Evolutionary conservation across 2,113 vertebrate species (phyloP).

Genomic region (Rhinichthys klamathensis): DNA sequence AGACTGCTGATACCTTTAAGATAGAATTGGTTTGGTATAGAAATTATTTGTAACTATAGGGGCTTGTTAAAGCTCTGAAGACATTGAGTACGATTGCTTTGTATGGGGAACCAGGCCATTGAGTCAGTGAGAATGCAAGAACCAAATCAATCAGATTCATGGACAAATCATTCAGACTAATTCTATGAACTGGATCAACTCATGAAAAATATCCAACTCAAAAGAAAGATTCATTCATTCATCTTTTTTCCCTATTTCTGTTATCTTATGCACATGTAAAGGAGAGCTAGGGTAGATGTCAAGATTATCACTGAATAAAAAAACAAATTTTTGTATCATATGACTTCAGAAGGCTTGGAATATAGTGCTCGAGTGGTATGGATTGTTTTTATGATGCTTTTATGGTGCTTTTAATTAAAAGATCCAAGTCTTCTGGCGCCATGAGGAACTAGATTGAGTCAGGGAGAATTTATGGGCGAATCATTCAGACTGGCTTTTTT

Average conservation of each 20-base stretch:
- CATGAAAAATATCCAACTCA: neutral
- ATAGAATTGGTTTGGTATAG: neutral
- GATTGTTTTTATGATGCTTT: neutral
- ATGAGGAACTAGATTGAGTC: neutral
- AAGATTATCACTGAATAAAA: neutral
- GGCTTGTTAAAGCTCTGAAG: neutral
- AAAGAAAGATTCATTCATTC: neutral
- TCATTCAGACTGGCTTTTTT: neutral
- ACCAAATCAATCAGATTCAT: neutral
- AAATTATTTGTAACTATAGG: neutral
- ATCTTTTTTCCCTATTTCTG: neutral
- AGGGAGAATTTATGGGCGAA: neutral
- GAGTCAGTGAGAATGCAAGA: too few species aligned
- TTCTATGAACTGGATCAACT: too few species aligned
- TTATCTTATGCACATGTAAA: neutral
- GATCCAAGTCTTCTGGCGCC: neutral
- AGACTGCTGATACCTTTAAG: neutral
- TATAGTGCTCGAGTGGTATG: neutral
- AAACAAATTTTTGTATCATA: neutral
- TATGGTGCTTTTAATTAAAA: neutral
- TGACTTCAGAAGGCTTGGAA: neutral
- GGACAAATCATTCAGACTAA: neutral
- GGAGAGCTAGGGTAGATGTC: neutral
- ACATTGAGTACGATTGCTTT: neutral
- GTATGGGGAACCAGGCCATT: neutral